Evolutionary conservation across 2,113 vertebrate genomes (phyloP), one percentile per base, ranked within the genome.

Genomic region (Cyanoderma ruficeps): DNA sequence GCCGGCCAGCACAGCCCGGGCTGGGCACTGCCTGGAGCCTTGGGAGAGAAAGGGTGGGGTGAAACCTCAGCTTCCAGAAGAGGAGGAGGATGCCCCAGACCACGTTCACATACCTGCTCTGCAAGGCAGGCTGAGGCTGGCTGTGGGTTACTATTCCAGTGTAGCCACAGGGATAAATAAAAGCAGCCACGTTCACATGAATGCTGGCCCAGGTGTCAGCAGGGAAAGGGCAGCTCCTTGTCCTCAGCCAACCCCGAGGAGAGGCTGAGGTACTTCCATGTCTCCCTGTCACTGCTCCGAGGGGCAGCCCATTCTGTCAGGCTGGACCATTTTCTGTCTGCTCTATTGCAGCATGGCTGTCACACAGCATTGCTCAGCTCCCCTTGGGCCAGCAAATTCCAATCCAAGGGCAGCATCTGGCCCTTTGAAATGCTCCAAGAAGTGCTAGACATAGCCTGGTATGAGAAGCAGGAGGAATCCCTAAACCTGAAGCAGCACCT

Each of bases 111-210:
- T 87, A 96, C 91, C 82, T 76, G 94, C 84, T 95, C 63, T 91
- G 90, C 93, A 46, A 95, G 87, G 87, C 95, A 86, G 85, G 75
- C 63, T 67, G 67, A 65, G 82, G 75, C 90, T 86, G 93, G 57
- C 55, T 91, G 30, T 74, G 92, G 85, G 82, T 94, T 95, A 30
- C 71, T 93, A 37, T 95, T 94, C 78, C 50, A 35, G 75, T 2
- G 4, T 71, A 88, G 85, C 94, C 71, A 85, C 59, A 37, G 92
- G 93, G 87, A 13, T 93, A 92, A 96, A 94, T 92, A 83, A 90
- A 80, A 86, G 71, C 41, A 87, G 67, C 75, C 87, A 56, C 1
- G 1, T 67, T 80, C 67, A 39, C 67, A 77, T 21, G 64, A 39
- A n/a, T 35, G 60, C 63, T 77, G 79, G 59, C 35, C 30, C 79